Base-by-base conservation (phyloP, 2,797 vertebrate species). In the Tapera naevia region DNA sequence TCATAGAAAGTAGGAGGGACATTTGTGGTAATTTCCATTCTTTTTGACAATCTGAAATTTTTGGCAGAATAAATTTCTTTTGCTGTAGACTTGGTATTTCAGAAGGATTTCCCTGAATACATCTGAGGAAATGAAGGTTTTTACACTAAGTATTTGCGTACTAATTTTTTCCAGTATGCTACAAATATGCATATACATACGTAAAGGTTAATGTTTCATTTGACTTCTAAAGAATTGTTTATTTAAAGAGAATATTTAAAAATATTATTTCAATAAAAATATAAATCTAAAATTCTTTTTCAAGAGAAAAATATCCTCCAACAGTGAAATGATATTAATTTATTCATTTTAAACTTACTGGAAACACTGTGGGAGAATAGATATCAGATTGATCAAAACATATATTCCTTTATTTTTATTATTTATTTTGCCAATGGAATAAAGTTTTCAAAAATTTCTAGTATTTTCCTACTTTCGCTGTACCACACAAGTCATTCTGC, bases 321-420 rank as follows among this genome's bases (percentile, higher is more conserved):
- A 16, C 15, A 30, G 4, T 48, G 27, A 53, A 75, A 82, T 3
- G 0, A 24, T 45, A 54, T 33, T 45, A 0, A 60, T 50, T 65
- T 60, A 56, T 60, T 56, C 0, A 51, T 64, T 80, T 72, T 79
- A 43, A 75, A 48, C 2, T 32, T 76, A 32, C 16, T 66, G 9
- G 2, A 7, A 62, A 83, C 64, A 57, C 23, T 56, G 19, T n/a
- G 19, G 11, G 22, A 80, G 88, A 79, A 48, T 13, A 87, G 7
- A 4, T 48, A 48, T 12, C 1, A 2, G 5, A 3, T 2, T 57
- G 24, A 71, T 81, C 67, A 19, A 13, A 37, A 41, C 11, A 32
- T 2, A n/a, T 13, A 30, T 50, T 12, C 0, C 2, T 28, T 33
- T 57, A 46, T 14, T 14, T 17, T 37, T 21, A 22, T 7, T 33